Conservation (phyloP, 2,888 invertebrate genomes). For the Campaea margaritaria region DNA sequence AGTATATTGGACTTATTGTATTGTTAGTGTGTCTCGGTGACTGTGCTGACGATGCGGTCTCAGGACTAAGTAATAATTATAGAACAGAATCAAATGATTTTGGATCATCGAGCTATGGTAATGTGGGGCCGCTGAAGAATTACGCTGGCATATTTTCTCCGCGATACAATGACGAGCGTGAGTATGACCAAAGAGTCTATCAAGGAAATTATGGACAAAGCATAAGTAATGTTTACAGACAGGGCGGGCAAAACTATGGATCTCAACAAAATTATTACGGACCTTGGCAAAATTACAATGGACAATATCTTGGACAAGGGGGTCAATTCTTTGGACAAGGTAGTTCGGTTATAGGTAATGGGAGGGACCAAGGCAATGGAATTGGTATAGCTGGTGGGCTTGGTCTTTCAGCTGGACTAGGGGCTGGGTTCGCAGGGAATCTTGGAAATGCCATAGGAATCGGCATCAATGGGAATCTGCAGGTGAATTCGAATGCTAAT, state of each 20-base stretch:
- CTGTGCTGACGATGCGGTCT: too few species aligned
- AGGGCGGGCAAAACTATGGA: background rate
- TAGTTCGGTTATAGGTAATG: slow-evolving; percentile 7
- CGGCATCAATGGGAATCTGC: slow-evolving; percentile 16
- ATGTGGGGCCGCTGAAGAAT: slow-evolving; percentile 13
- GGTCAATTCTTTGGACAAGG: slow-evolving; percentile 9
- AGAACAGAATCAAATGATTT: too few species aligned
- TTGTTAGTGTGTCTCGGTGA: too few species aligned
- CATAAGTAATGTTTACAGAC: background rate
- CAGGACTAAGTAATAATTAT: too few species aligned
- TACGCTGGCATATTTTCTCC: slow-evolving; percentile 21
- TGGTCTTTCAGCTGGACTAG: slow-evolving; percentile 13
- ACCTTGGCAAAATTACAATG: background rate
- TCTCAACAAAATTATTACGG: slow-evolving; percentile 4
- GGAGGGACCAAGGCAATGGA: slow-evolving; percentile 2
- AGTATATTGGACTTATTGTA: too few species aligned
- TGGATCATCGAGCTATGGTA: slow-evolving; percentile 1
- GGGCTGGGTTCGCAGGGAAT: slow-evolving; percentile 14
- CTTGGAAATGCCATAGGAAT: slow-evolving; percentile 12
- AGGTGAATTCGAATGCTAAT: slow-evolving; percentile 15
- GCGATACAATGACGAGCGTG: slow-evolving; percentile 11
- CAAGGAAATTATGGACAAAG: slow-evolving; percentile 4
- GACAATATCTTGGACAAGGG: background rate
- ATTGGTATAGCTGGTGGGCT: slow-evolving; percentile 9
- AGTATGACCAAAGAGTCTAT: background rate